Evolutionary conservation across 2,113 vertebrate genomes (phyloP), one percentile per base, ranked within the genome.

Genomic region (Daphoenositta chrysoptera): DNA sequence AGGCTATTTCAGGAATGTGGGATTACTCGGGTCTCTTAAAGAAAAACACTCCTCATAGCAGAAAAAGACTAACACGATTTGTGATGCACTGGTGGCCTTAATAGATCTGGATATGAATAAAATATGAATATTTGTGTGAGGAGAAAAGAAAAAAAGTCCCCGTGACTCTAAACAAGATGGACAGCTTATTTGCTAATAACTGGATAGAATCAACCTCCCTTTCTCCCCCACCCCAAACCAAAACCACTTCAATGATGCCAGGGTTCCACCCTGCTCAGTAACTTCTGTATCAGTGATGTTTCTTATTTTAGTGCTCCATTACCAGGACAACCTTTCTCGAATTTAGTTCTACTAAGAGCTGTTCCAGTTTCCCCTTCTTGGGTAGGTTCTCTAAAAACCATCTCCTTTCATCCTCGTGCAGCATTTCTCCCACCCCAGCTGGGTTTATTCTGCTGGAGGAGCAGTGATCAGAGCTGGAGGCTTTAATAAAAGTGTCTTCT

Each of bases 381-480:
- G 7, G 4, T 3, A 42, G 6, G 22, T 56, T 81, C 23, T 56
- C 20, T 15, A 40, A 54, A 70, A 80, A 3, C 20, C 28, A 54
- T 21, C n/a, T 68, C 8, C 7, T 15, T 42, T 30, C 3, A 12
- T 7, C 2, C 0, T n/a, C 27, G 48, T 47, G 24, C 3, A 24
- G 54, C 33, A 23, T 9, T 64, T 37, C 19, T 56, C 30, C n/a
- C n/a, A 11, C 13, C 27, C 23, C 35, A 82, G 7, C 13, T 58
- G 44, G 28, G 24, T 54, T 78, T 14, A 2, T 57, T 6, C 10
- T 13, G 6, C n/a, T 53, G 35, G 27, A 75, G 44, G 11, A 60
- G 0, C 2, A 10, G 18, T 11, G 33, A 6, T 4, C 20, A 60
- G 33, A 65, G 70, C 27, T n/a, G 8, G 10, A 12, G 5, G 10